phyloP scores from a whole-genome alignment of 2,113 vertebrate species.

The Dolichallabes microphthalmus region DNA sequence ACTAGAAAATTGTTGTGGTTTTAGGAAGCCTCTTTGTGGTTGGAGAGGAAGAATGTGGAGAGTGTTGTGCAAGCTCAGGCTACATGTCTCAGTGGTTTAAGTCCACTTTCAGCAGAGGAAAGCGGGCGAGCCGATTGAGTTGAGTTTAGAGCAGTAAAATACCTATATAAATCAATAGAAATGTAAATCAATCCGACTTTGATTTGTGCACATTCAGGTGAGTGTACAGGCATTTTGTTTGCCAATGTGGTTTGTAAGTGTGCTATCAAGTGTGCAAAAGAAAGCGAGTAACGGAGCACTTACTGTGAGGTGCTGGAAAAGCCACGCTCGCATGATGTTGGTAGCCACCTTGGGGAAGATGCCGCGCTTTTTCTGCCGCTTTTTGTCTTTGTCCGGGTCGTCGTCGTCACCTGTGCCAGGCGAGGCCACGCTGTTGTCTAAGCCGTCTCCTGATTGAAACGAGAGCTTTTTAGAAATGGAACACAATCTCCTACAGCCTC shows the following conservation, averaged over 20 bases:
- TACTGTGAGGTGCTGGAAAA: conserved; percentile 99
- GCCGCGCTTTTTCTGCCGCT: conserved; percentile 98
- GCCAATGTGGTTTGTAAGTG: not conserved
- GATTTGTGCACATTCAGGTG: not conserved
- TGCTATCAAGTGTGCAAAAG: not conserved
- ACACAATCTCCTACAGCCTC: conserved; percentile 55
- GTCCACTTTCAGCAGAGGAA: conserved; percentile 60
- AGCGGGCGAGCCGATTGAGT: conserved; percentile 63
- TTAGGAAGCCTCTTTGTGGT: conserved; percentile 26
- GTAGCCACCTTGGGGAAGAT: conserved; percentile 99
- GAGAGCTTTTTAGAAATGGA: conserved; percentile 69
- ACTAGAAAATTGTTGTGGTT: conserved; percentile 32
- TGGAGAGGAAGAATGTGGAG: not conserved
- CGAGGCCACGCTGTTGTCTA: conserved; percentile 99
- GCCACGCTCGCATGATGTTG: conserved; percentile 99
- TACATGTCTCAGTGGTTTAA: conserved; percentile 22
- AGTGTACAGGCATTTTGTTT: not conserved
- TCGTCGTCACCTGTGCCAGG: conserved; percentile 98
- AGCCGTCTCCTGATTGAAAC: conserved; percentile 87
- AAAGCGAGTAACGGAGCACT: conserved; percentile 56
- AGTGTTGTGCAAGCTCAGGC: conserved; percentile 3
- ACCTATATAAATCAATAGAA: conserved; percentile 45
- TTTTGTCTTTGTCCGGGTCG: conserved; percentile 99
- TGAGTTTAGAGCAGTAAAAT: conserved; percentile 68
- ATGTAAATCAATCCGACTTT: not conserved